These are phyloP conservation scores for Murina feae DNA, from an alignment of 2,113 vertebrate species.

Conservation along the genomic window DNA sequence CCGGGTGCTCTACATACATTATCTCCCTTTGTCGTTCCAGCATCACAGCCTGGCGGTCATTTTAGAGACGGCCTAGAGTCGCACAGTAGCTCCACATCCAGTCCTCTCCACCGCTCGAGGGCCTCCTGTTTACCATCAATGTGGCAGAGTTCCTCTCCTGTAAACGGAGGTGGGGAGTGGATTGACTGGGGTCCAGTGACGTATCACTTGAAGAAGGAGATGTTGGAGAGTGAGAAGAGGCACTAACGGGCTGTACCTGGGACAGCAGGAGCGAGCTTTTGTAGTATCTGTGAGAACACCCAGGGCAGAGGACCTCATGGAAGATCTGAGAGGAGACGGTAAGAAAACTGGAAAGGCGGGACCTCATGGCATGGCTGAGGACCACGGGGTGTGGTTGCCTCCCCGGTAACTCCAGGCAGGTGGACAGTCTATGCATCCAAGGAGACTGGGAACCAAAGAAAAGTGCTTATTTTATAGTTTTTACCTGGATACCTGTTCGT, in stretches of 20 bases:
- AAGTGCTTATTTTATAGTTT: neutral
- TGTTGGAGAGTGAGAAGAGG: neutral
- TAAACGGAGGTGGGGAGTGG: neutral
- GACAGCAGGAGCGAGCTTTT: neutral
- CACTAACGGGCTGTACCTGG: neutral
- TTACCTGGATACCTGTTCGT: neutral
- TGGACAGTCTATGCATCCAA: neutral
- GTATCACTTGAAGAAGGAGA: neutral
- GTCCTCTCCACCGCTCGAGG: neutral
- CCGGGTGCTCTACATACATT: neutral
- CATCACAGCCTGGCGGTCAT: too few species aligned
- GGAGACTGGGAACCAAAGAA: neutral
- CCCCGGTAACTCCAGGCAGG: neutral
- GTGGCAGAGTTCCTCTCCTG: neutral
- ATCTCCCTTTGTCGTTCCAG: neutral
- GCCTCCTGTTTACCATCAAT: neutral
- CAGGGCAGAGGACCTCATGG: neutral
- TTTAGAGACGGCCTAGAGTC: neutral
- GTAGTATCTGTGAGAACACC: neutral
- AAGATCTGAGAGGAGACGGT: neutral
- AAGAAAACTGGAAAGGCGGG: neutral
- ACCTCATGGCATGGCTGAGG: neutral
- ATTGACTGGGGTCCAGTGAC: neutral
- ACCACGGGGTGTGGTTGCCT: accelerated
- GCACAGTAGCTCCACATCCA: neutral